phyloP scores from a whole-genome alignment of 2,797 vertebrate genomes.

The Taenioides sp. region DNA sequence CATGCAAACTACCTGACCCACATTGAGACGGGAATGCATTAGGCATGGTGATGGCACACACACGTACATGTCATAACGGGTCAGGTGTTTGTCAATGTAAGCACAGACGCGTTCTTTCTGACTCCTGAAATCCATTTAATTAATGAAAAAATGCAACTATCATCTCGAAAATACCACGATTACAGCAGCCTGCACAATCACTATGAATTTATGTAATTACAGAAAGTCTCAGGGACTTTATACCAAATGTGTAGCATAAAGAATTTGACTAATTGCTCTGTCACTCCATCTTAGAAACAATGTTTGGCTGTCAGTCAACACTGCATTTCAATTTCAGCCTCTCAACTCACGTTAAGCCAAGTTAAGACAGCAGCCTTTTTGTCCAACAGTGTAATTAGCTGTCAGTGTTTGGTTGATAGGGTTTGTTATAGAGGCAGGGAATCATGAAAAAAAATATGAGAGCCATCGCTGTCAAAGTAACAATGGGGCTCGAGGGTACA shows the following conservation, averaged over 20 bases:
- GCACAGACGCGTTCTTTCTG: background rate
- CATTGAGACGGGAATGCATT: conserved; percentile 53
- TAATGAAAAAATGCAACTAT: background rate
- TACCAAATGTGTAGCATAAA: conserved; percentile 23
- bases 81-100: conserved; percentile 37
- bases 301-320: conserved; percentile 60
- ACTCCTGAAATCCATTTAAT: conserved; percentile 9
- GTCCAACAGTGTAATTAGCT: conserved; percentile 63
- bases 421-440: conserved; percentile 41
- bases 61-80: conserved; percentile 61
- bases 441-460: conserved; percentile 15
- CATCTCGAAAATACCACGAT: background rate
- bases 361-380: conserved; percentile 57
- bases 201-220: background rate
- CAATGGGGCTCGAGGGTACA: conserved; percentile 19
- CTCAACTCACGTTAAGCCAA: conserved; percentile 45
- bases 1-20: conserved; percentile 53
- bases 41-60: conserved; percentile 58
- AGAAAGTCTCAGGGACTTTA: conserved; percentile 8
- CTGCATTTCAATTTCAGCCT: conserved; percentile 32
- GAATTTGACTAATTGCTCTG: conserved; percentile 43
- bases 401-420: conserved; percentile 40
- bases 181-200: conserved; percentile 5
- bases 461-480: conserved; percentile 24
- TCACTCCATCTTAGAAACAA: conserved; percentile 38